Percentiles rank a stretch among this genome's conserved stretches.
These are phyloP conservation scores for Trachemys scripta DNA, from an alignment of 2,113 vertebrate genomes.

Conservation along the genomic window DNA sequence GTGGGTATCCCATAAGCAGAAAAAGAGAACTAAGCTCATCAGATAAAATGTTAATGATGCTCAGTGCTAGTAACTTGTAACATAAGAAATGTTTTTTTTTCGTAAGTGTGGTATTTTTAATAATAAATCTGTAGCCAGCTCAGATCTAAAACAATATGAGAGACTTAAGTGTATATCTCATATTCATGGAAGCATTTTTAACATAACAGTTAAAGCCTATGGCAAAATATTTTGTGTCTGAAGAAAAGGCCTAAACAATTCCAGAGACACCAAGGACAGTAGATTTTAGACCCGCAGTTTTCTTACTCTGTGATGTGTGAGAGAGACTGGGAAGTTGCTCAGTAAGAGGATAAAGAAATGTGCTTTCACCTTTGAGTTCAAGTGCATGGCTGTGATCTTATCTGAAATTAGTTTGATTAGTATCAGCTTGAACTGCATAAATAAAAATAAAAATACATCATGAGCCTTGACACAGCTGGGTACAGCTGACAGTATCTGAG, in stretches of 20 bases:
- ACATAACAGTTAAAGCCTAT: neutral
- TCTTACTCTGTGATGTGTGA: neutral
- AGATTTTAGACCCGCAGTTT: neutral
- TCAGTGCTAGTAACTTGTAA: slow-evolving; percentile 53
- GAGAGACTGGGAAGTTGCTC: accelerated
- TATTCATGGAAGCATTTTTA: slow-evolving; percentile 45
- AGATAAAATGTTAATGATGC: slow-evolving; percentile 64
- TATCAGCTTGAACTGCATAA: slow-evolving; percentile 22
- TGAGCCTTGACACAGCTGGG: neutral
- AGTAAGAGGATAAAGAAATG: neutral
- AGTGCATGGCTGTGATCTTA: slow-evolving; percentile 8
- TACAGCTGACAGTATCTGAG: neutral
- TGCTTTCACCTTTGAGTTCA: slow-evolving; percentile 20
- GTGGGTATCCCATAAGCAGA: slow-evolving; percentile 22
- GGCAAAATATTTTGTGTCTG: neutral
- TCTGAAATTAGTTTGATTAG: slow-evolving; percentile 40
- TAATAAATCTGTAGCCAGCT: slow-evolving; percentile 41
- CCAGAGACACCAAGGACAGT: neutral
- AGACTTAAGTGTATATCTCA: neutral
- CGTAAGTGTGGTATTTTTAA: slow-evolving; percentile 15
- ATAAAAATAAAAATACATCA: neutral
- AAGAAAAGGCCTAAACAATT: neutral
- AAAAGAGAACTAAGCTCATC: slow-evolving; percentile 28
- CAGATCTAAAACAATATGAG: slow-evolving; percentile 49
- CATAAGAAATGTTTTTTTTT: slow-evolving; percentile 43